A percentile compares a stretch with the other conserved stretches of the same genome.
Evolutionary conservation across 2,797 vertebrate species (phyloP).

Genomic region (Perdix hodgsoniae): DNA sequence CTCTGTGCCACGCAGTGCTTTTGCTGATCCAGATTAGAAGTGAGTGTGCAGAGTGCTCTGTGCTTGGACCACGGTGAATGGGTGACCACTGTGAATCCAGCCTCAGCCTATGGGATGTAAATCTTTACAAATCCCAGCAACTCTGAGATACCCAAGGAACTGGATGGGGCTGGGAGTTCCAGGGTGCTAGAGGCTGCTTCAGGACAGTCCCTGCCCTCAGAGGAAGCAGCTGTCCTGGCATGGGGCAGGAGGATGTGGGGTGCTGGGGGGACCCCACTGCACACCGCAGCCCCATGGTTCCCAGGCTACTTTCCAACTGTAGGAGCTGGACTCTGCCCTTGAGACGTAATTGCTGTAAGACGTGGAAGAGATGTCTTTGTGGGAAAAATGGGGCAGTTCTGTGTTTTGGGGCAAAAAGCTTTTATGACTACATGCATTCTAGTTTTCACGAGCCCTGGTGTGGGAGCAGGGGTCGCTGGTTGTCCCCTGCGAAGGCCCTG

Average conservation of each 20-base stretch:
- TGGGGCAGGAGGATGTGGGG: accelerated
- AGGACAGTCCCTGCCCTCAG: not conserved
- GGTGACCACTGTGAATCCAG: not conserved
- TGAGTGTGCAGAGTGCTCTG: not conserved
- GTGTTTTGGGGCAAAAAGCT: not conserved
- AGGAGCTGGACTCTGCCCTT: not conserved
- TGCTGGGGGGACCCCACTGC: accelerated
- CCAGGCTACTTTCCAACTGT: too few relatives aligned
- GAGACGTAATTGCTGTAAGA: not conserved
- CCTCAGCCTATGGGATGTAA: not conserved
- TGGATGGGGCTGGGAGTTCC: accelerated
- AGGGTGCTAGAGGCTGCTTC: not conserved
- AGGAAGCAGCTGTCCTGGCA: not conserved
- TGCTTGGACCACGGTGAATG: accelerated
- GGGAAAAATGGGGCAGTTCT: not conserved
- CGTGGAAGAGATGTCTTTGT: not conserved
- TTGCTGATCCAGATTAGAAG: not conserved
- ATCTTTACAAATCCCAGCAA: not conserved
- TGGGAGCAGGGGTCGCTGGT: not conserved
- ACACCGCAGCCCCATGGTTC: accelerated
- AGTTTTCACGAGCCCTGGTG: not conserved
- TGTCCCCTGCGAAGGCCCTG: too few relatives aligned
- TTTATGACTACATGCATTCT: not conserved
- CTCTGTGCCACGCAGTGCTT: not conserved
- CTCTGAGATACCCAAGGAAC: not conserved